A percentile compares a stretch with the other conserved stretches of the same genome.
phyloP scores from a whole-genome alignment of 2,797 vertebrate genomes.

The Fundulus diaphanus region DNA sequence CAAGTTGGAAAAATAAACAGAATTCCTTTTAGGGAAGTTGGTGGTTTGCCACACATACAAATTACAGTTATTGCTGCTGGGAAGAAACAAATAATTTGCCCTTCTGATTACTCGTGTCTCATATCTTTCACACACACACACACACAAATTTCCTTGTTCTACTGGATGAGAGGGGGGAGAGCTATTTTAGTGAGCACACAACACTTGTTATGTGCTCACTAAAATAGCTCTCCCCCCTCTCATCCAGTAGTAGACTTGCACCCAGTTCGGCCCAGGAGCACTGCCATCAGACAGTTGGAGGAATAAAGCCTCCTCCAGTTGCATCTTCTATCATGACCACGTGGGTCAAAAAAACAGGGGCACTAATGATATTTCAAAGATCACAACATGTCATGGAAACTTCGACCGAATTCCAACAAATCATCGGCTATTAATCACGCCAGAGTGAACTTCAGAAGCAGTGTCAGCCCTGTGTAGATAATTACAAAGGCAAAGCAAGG shows the following conservation, averaged over 20 bases:
- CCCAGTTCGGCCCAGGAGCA: not conserved
- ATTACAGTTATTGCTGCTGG: not conserved
- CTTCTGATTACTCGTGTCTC: not conserved
- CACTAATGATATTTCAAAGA: not conserved
- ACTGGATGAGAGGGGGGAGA: too few species aligned
- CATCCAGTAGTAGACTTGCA: not conserved
- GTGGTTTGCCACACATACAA: not conserved
- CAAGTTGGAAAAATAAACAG: not conserved
- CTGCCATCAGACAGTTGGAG: too few species aligned
- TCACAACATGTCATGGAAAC: not conserved
- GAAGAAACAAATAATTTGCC: not conserved
- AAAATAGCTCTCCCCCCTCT: not conserved
- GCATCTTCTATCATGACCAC: not conserved
- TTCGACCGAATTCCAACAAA: not conserved
- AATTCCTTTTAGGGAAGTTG: not conserved
- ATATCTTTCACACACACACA: not conserved
- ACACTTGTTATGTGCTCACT: not conserved
- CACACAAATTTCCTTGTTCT: not conserved
- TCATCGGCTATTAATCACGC: not conserved
- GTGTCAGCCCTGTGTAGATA: too few species aligned
- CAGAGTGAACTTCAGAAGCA: too few species aligned
- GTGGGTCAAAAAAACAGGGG: not conserved
- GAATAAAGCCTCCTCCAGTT: not conserved
- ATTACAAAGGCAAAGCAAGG: too few species aligned
- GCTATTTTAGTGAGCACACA: too few species aligned